A percentile compares a stretch with the other conserved stretches of the same genome.
Evolutionary conservation across 2,888 invertebrate species (phyloP).

Genomic region (Pseudococcus jackbeardsleyi): DNA sequence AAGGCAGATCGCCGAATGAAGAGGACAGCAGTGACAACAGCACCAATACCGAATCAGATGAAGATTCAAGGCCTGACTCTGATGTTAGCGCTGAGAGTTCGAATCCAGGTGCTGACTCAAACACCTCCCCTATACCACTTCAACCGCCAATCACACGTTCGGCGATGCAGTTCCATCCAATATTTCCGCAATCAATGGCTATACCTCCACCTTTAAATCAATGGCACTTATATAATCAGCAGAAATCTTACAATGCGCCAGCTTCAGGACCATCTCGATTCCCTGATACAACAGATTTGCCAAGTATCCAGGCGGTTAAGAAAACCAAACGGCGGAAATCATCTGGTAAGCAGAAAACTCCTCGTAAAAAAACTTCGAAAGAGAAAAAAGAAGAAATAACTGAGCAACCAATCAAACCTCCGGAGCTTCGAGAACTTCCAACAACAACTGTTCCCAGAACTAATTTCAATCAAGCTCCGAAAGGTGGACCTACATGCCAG

Average conservation of each 20-base stretch:
- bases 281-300: neutral
- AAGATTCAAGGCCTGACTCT: neutral
- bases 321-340: constrained; percentile 17
- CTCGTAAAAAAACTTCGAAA: neutral
- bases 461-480: neutral
- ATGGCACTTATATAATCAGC: constrained; percentile 37
- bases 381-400: neutral
- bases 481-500: neutral
- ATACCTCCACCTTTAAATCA: constrained; percentile 16
- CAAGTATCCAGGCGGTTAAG: constrained; percentile 7
- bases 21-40: neutral
- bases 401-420: neutral
- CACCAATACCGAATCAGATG: neutral
- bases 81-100: neutral
- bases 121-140: too few relatives aligned
- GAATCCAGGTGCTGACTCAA: neutral
- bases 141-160: neutral
- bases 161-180: constrained; percentile 34
- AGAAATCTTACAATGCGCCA: neutral
- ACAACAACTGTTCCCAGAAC: constrained; percentile 5
- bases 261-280: neutral
- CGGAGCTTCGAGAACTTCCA: neutral
- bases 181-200: constrained; percentile 32
- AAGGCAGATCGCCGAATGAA: neutral
- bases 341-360: neutral